Percentiles rank a stretch among this genome's conserved stretches.
Evolutionary conservation across 2,888 invertebrate genomes (phyloP).

Genomic region (Candidula unifasciata): DNA sequence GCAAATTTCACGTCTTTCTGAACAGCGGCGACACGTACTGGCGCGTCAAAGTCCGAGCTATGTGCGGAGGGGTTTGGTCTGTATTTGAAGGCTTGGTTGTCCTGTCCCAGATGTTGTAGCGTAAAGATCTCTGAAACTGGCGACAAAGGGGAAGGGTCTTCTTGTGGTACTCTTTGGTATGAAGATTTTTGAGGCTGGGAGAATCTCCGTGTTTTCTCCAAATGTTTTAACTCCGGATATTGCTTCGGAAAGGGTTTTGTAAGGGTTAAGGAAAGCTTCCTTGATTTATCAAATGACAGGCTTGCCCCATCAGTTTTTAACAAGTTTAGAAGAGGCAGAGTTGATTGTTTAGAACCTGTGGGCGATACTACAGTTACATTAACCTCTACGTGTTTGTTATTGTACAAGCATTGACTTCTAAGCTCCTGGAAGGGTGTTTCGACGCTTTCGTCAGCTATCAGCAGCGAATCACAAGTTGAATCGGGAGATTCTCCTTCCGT

Average conservation of each 20-base stretch:
- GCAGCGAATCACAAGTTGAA: neutral
- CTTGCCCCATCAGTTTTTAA: neutral
- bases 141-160: slow-evolving; percentile 32
- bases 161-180: slow-evolving; percentile 44
- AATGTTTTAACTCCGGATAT: neutral
- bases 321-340: slow-evolving; percentile 21
- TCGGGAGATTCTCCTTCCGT: neutral
- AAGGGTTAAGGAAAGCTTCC: slow-evolving; percentile 39
- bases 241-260: slow-evolving; percentile 3
- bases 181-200: slow-evolving; percentile 41
- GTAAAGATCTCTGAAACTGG: slow-evolving; percentile 28
- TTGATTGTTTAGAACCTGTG: slow-evolving; percentile 16
- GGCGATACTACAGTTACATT: slow-evolving; percentile 38
- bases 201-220: slow-evolving; percentile 12
- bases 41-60: slow-evolving; percentile 40
- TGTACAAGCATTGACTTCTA: slow-evolving; percentile 29
- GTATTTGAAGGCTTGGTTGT: neutral
- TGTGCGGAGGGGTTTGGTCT: slow-evolving; percentile 9
- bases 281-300: slow-evolving; percentile 1
- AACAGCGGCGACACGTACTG: neutral
- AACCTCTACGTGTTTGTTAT: slow-evolving; percentile 27
- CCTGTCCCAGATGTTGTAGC: slow-evolving; percentile 1
- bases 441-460: neutral
- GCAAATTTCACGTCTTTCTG: neutral
- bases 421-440: neutral